Percentiles rank a stretch among this genome's conserved stretches.
These are phyloP conservation scores for Atta texana DNA, from an alignment of 1,140 invertebrate genomes.

Conservation along the genomic window DNA sequence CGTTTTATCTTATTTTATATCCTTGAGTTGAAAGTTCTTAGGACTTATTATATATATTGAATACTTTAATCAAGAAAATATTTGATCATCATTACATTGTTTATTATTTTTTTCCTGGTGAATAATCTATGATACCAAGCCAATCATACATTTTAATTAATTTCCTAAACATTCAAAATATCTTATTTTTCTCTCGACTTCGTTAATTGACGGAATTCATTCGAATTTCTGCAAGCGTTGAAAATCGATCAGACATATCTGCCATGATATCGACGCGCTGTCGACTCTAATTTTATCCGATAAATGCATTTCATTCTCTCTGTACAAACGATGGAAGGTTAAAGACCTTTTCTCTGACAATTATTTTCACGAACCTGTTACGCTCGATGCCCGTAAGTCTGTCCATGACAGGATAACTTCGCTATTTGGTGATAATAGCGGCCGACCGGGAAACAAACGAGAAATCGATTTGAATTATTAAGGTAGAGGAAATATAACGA, in stretches of 20 bases:
- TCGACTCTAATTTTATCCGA: conserved; percentile 35
- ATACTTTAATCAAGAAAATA: neutral
- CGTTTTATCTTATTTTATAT: neutral
- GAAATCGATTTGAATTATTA: conserved; percentile 57
- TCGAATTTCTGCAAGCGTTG: neutral
- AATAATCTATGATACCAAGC: neutral
- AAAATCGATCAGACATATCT: conserved; percentile 24
- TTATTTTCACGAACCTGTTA: conserved; percentile 54
- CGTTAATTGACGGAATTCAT: neutral
- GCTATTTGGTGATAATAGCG: conserved; percentile 49
- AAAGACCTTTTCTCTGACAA: conserved; percentile 35
- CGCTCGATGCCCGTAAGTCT: conserved; percentile 35
- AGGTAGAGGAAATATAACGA: conserved; percentile 44
- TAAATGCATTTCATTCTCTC: conserved; percentile 35
- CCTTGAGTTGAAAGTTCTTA: neutral
- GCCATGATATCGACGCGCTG: conserved; percentile 4
- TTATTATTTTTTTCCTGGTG: neutral
- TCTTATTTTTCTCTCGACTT: conserved; percentile 1
- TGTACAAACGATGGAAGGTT: neutral
- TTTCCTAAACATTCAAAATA: conserved; percentile 18
- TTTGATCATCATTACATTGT: neutral
- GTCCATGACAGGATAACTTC: conserved; percentile 42
- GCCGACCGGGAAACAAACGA: conserved; percentile 13
- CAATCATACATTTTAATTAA: neutral
- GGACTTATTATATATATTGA: neutral